A percentile compares a stretch with the other conserved stretches of the same genome.
Evolutionary conservation across 2,888 invertebrate species (phyloP).

Genomic region (Ectemnius continuus): DNA sequence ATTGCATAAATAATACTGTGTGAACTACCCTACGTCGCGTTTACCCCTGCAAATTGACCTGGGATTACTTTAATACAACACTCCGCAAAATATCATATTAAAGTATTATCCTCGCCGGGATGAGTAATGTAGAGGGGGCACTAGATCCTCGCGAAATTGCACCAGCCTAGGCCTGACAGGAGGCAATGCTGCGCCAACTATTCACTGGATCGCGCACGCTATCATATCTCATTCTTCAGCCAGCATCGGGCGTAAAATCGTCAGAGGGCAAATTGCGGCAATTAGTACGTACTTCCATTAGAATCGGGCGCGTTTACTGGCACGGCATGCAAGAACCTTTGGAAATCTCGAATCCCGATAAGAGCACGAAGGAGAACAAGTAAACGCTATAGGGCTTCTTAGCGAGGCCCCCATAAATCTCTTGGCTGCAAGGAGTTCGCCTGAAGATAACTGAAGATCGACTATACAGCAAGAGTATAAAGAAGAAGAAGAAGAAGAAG

Average conservation of each 20-base stretch:
- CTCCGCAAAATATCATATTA: no score
- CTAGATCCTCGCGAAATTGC: no score
- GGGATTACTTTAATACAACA: no score
- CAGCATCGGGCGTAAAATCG: slow-evolving; percentile 5
- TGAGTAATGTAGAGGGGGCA: no score
- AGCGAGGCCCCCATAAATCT: slow-evolving; percentile 51
- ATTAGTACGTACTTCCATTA: slow-evolving; percentile 43
- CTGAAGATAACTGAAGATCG: slow-evolving; percentile 50
- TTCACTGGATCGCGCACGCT: slow-evolving; percentile 5
- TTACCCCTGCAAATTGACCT: no score
- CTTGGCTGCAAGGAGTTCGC: slow-evolving; percentile 45
- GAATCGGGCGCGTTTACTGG: slow-evolving; percentile 43
- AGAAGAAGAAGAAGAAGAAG: slow-evolving; percentile 18
- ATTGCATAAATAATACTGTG: no score
- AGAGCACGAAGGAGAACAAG: slow-evolving; percentile 43
- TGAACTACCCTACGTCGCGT: no score
- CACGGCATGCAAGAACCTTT: slow-evolving; percentile 25
- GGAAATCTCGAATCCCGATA: slow-evolving; percentile 50
- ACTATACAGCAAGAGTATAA: slow-evolving; percentile 30
- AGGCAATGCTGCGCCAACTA: not conserved
- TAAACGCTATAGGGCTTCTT: slow-evolving; percentile 52
- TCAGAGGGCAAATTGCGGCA: slow-evolving; percentile 34
- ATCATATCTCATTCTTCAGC: slow-evolving; percentile 1
- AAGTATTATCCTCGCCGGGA: no score
- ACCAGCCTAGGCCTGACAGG: no score